Evolutionary conservation across 2,797 vertebrate genomes (phyloP).

Genomic region (Iguana delicatissima): DNA sequence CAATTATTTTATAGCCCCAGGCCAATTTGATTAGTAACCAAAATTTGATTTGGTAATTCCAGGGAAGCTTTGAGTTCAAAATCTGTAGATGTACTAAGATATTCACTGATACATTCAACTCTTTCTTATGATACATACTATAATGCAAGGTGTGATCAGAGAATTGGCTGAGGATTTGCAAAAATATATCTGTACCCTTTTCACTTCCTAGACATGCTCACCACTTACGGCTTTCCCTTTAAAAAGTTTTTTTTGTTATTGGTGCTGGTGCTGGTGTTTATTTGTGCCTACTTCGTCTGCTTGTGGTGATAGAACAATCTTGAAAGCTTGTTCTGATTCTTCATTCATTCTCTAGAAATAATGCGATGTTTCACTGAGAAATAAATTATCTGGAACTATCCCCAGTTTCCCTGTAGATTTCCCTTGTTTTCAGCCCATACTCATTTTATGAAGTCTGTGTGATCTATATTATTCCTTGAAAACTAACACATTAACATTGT

Average conservation of each 20-base stretch:
- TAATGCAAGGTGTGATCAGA: background rate
- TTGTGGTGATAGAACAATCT: slow-evolving; percentile 64
- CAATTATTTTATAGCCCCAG: background rate
- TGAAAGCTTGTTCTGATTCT: slow-evolving; percentile 64
- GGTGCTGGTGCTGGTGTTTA: slow-evolving; percentile 30
- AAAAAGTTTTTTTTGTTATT: background rate
- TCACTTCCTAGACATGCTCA: slow-evolving; percentile 38
- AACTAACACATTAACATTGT: background rate
- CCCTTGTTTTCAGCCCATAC: slow-evolving; percentile 27
- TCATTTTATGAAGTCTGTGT: slow-evolving; percentile 35
- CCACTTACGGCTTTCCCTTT: slow-evolving; percentile 28
- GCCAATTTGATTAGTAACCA: background rate
- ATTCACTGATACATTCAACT: background rate
- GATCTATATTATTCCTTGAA: background rate
- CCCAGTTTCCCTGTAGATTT: slow-evolving; percentile 50
- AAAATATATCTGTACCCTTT: background rate
- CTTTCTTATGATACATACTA: background rate
- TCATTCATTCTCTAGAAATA: slow-evolving; percentile 63
- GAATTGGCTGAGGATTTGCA: background rate
- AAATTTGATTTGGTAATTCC: background rate
- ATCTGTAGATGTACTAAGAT: background rate
- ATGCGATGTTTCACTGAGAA: slow-evolving; percentile 60
- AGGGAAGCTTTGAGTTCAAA: background rate
- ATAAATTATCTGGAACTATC: slow-evolving; percentile 56
- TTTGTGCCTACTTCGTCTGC: slow-evolving; percentile 39